Conservation (phyloP, 1,140 invertebrate genomes). For the Gryllus bimaculatus region DNA sequence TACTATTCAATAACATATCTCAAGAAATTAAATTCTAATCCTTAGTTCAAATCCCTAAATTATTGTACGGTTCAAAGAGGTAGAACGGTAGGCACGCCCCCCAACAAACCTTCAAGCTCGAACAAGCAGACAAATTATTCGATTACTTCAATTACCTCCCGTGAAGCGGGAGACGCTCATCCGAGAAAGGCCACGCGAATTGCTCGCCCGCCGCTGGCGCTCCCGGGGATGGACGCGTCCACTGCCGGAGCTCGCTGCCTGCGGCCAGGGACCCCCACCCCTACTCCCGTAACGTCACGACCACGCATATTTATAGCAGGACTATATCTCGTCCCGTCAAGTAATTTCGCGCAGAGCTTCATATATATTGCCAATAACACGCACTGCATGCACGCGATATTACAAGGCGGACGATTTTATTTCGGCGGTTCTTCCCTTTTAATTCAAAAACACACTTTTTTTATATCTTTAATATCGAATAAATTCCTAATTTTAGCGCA, state of each 20-base stretch:
- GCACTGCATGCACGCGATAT: not conserved
- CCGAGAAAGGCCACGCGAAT: no score
- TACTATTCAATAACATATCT: no score
- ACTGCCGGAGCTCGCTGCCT: not conserved
- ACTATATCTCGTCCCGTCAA: not conserved
- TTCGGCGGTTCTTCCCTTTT: not conserved
- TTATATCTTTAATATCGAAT: not conserved
- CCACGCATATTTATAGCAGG: not conserved
- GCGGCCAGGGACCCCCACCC: not conserved
- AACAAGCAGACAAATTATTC: no score
- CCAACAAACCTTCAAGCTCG: no score
- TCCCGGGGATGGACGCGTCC: no score
- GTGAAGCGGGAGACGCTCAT: no score
- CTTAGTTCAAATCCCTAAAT: no score
- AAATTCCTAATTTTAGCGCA: not conserved
- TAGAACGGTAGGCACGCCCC: no score
- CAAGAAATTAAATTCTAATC: no score
- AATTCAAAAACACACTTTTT: not conserved
- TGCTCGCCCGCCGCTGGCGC: no score
- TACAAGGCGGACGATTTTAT: not conserved
- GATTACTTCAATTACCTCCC: no score
- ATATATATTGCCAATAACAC: slow-evolving; percentile 5
- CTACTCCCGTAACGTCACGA: not conserved
- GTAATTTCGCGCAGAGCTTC: not conserved
- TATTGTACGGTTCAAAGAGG: no score